phyloP scores from a whole-genome alignment of 2,797 vertebrate genomes.

The Pseudopleuronectes americanus region DNA sequence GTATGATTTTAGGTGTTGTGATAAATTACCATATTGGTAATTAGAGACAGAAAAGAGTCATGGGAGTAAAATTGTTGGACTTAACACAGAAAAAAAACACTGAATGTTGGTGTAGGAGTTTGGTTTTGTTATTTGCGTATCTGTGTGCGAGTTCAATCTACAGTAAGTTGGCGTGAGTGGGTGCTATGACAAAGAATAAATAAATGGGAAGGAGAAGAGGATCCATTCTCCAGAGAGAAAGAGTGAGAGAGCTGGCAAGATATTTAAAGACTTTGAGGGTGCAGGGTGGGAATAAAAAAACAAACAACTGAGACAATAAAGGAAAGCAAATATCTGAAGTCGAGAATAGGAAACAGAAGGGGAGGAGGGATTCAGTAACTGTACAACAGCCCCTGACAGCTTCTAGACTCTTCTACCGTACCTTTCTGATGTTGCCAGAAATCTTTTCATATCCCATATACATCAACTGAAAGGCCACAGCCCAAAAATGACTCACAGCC shows the following conservation, averaged over 20 bases:
- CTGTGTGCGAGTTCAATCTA: not conserved
- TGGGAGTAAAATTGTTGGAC: slow-evolving; percentile 1
- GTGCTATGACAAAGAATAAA: slow-evolving; percentile 29
- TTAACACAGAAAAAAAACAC: slow-evolving; percentile 42
- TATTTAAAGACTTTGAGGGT: slow-evolving; percentile 34
- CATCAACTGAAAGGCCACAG: not conserved
- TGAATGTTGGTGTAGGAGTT: slow-evolving; percentile 28
- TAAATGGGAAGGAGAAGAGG: slow-evolving; percentile 13
- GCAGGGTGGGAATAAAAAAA: slow-evolving; percentile 22
- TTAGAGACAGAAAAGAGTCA: slow-evolving; percentile 2
- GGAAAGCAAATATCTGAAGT: slow-evolving; percentile 37
- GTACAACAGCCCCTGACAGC: slow-evolving; percentile 30
- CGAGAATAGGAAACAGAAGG: slow-evolving; percentile 49
- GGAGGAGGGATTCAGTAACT: slow-evolving; percentile 21
- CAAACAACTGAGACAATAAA: slow-evolving; percentile 26
- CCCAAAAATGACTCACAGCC: not conserved
- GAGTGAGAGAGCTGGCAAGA: slow-evolving; percentile 27
- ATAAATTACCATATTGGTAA: slow-evolving; percentile 54
- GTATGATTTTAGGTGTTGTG: slow-evolving; percentile 36
- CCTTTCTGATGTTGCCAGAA: slow-evolving; percentile 20
- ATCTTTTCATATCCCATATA: not conserved
- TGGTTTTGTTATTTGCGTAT: slow-evolving; percentile 13
- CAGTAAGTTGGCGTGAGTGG: not conserved
- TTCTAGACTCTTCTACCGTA: slow-evolving; percentile 30
- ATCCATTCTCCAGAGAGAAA: slow-evolving; percentile 36